Conservation (phyloP, 2,113 vertebrate genomes). For the Dendropsophus ebraccatus region DNA sequence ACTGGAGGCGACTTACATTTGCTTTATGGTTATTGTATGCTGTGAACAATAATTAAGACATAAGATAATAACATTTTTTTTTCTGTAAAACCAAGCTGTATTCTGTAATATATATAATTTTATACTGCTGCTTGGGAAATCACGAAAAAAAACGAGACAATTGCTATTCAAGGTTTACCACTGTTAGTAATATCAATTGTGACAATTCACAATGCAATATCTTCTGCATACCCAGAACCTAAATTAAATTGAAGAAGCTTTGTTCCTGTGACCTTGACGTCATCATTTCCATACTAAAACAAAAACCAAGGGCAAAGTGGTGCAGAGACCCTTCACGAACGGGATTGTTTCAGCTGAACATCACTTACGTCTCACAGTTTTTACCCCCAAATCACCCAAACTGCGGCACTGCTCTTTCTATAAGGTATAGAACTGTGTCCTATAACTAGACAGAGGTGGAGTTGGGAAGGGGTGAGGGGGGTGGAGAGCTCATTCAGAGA, state of each 20-base stretch:
- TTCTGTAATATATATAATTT: slow-evolving; percentile 31
- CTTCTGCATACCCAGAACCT: slow-evolving; percentile 13
- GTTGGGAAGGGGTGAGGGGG: background rate
- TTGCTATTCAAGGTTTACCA: slow-evolving; percentile 49
- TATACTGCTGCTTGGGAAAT: slow-evolving; percentile 28
- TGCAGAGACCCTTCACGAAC: background rate
- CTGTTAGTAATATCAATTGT: slow-evolving; percentile 54
- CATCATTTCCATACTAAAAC: slow-evolving; percentile 4
- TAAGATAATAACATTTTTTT: slow-evolving; percentile 29
- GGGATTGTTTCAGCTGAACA: background rate
- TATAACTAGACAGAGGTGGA: no score
- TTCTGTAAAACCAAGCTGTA: slow-evolving; percentile 37
- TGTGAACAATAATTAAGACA: slow-evolving; percentile 37
- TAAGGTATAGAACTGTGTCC: no score
- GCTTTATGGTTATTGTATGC: slow-evolving; percentile 20
- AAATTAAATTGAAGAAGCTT: slow-evolving; percentile 51
- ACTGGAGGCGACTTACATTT: background rate
- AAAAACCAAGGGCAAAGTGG: background rate
- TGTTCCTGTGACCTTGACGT: slow-evolving; percentile 48
- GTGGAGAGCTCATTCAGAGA: background rate
- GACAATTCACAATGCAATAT: slow-evolving; percentile 57
- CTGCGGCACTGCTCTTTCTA: no score
- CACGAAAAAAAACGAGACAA: slow-evolving; percentile 36
- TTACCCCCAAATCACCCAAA: background rate
- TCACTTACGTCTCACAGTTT: background rate